Evolutionary conservation across 2,888 invertebrate species (phyloP).

Genomic region (Scaptomyza cyrtandrae): DNA sequence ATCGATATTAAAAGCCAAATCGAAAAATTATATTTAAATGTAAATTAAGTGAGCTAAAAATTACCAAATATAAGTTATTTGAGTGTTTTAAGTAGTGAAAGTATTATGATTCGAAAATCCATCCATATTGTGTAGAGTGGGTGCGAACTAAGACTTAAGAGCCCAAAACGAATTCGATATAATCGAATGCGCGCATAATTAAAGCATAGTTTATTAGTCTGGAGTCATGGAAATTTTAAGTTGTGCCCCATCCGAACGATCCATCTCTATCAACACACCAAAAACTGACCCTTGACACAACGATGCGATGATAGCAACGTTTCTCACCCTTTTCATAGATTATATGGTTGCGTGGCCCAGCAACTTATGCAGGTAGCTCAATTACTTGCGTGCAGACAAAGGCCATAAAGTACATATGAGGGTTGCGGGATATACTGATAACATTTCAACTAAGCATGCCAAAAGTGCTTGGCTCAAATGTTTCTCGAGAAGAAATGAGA

Average conservation of each 20-base stretch:
- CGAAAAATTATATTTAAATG: slow-evolving; percentile 74
- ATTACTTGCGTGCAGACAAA: slow-evolving; percentile 35
- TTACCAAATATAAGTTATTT: slow-evolving; percentile 75
- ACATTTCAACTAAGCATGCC: slow-evolving; percentile 46
- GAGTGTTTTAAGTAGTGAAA: slow-evolving; percentile 77
- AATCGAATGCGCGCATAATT: slow-evolving; percentile 49
- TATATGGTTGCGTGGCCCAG: slow-evolving; percentile 9
- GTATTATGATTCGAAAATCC: slow-evolving; percentile 40
- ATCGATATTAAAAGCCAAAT: slow-evolving; percentile 53
- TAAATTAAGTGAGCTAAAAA: slow-evolving; percentile 72
- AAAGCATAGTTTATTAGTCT: slow-evolving; percentile 44
- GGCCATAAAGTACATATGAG: slow-evolving; percentile 23
- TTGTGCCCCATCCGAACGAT: slow-evolving; percentile 13
- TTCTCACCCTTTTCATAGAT: background rate
- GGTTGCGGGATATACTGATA: slow-evolving; percentile 38
- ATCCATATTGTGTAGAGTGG: slow-evolving; percentile 48
- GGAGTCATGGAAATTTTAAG: slow-evolving; percentile 16
- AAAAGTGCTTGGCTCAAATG: slow-evolving; percentile 38
- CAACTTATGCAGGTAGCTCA: slow-evolving; percentile 65
- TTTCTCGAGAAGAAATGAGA: slow-evolving; percentile 7
- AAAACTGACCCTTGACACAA: slow-evolving; percentile 43
- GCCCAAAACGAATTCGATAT: slow-evolving; percentile 12
- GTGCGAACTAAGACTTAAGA: slow-evolving; percentile 47
- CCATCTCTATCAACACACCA: slow-evolving; percentile 32
- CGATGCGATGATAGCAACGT: slow-evolving; percentile 1